Evolutionary conservation across 2,888 invertebrate genomes (phyloP).

Genomic region (Agrochola lota): DNA sequence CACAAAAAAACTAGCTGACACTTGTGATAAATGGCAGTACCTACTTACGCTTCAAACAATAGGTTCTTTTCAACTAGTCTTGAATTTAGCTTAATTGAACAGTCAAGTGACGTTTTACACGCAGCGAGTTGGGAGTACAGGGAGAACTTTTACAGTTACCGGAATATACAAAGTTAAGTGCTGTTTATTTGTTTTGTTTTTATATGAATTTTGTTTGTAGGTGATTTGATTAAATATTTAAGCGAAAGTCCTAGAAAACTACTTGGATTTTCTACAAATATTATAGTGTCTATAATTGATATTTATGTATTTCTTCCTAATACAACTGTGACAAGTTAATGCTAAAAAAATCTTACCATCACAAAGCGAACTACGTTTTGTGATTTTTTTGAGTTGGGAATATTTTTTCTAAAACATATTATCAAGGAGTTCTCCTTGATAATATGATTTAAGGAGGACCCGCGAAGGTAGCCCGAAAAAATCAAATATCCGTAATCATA

Average conservation of each 20-base stretch:
- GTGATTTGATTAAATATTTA: slow-evolving; percentile 21
- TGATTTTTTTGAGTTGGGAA: no score
- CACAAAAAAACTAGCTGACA: slow-evolving; percentile 39
- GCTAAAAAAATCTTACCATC: no score
- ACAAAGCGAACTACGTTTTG: no score
- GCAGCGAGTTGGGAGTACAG: slow-evolving; percentile 16
- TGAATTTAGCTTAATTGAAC: slow-evolving; percentile 64
- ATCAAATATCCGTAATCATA: no score
- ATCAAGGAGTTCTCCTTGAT: no score
- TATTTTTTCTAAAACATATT: no score
- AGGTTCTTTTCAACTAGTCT: slow-evolving; percentile 44
- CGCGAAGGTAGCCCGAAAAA: no score
- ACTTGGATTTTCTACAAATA: neutral
- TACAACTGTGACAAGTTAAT: neutral
- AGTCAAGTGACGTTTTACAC: slow-evolving; percentile 56
- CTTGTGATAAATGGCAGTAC: slow-evolving; percentile 33
- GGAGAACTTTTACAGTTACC: slow-evolving; percentile 20
- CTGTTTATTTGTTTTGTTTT: slow-evolving; percentile 26
- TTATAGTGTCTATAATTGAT: neutral
- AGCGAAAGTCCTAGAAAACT: neutral
- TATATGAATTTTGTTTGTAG: slow-evolving; percentile 14
- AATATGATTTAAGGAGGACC: no score
- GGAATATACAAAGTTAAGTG: slow-evolving; percentile 38
- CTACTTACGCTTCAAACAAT: slow-evolving; percentile 44
- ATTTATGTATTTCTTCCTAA: neutral